phyloP scores from a whole-genome alignment of 2,113 vertebrate genomes.

The Phaethon lepturus region DNA sequence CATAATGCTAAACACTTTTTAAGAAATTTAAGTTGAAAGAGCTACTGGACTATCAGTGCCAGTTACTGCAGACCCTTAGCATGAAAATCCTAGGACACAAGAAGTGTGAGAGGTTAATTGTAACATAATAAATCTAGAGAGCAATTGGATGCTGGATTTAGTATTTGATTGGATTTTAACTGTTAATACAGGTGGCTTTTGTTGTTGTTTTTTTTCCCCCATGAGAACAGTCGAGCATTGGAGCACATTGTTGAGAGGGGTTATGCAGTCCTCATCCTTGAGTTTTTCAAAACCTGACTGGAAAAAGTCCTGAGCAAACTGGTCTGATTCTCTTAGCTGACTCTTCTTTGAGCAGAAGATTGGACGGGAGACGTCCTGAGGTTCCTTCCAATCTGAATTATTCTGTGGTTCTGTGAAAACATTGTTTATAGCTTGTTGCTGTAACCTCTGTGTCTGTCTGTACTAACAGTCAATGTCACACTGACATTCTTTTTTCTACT shows the following conservation, averaged over 20 bases:
- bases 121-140: background rate
- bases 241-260: background rate
- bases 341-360: background rate
- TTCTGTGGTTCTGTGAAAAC: background rate
- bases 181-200: background rate
- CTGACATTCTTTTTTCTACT: background rate
- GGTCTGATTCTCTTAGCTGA: background rate
- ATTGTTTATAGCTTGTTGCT: rapidly evolving
- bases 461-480: rapidly evolving
- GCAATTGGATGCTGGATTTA: background rate
- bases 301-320: background rate
- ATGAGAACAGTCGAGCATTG: background rate
- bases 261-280: background rate
- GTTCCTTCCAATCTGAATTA: background rate
- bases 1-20: background rate
- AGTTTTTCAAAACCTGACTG: background rate
- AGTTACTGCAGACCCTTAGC: background rate
- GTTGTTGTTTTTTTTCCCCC: rapidly evolving
- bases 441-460: rapidly evolving
- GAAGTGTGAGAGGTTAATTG: background rate
- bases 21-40: background rate
- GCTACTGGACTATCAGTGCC: background rate
- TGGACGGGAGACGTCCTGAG: background rate
- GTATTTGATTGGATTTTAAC: background rate
- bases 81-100: background rate